Conservation (phyloP, 2,888 invertebrate species). For the Sesia apiformis region DNA sequence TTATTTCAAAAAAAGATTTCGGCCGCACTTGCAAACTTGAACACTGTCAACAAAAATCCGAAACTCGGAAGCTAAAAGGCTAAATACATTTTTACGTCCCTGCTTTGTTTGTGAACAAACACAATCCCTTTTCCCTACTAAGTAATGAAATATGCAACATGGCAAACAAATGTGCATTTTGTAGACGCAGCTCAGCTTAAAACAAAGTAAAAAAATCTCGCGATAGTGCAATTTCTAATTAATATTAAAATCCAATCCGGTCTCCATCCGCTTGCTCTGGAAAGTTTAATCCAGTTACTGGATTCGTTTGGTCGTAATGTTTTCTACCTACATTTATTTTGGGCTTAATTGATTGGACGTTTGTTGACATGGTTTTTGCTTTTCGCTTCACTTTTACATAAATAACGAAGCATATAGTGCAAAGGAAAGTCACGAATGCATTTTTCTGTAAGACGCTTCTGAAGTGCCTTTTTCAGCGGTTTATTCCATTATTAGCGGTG, state of each 20-base stretch:
- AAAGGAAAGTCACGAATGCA: no score
- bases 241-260: slow-evolving; percentile 41
- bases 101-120: neutral
- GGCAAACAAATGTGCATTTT: neutral
- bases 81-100: neutral
- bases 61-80: neutral
- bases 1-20: no score
- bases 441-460: no score
- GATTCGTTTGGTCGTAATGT: slow-evolving; percentile 14
- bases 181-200: neutral
- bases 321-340: slow-evolving; percentile 1
- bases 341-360: neutral
- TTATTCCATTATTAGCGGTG: no score
- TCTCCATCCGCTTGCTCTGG: slow-evolving; percentile 11
- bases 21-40: no score
- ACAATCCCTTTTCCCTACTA: neutral
- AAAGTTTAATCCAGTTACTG: slow-evolving; percentile 24
- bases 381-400: no score
- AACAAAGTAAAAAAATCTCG: slow-evolving; percentile 13
- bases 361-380: neutral
- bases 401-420: no score
- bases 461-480: no score
- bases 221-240: slow-evolving; percentile 26
- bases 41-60: no score
- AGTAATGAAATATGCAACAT: neutral